Conservation (phyloP, 2,113 vertebrate genomes). For the Tachycineta bicolor region DNA sequence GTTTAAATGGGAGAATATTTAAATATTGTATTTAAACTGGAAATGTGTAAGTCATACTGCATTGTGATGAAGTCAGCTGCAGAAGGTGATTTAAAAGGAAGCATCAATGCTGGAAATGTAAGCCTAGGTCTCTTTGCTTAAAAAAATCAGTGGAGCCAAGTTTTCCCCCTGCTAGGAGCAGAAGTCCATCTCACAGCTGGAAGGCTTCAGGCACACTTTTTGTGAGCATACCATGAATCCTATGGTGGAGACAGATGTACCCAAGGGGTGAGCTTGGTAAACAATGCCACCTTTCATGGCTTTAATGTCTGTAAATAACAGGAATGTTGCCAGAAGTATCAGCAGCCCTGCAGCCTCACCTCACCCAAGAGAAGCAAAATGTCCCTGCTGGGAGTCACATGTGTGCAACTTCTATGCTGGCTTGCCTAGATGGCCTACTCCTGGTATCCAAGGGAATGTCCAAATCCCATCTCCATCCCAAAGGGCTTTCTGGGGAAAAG, state of each 20-base stretch:
- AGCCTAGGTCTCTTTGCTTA: not conserved
- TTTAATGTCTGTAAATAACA: not conserved
- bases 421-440: not conserved
- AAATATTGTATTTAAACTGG: not conserved
- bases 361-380: not conserved
- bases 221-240: not conserved
- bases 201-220: not conserved
- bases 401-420: not conserved
- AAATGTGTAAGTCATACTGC: not conserved
- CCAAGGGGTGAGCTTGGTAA: not conserved
- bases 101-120: not conserved
- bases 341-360: not conserved
- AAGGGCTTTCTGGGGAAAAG: not conserved
- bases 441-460: not conserved
- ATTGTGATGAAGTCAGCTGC: not conserved
- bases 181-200: not conserved
- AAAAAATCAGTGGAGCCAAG: not conserved
- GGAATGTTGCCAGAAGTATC: rapidly evolving
- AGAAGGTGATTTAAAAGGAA: not conserved
- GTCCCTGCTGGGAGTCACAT: not conserved
- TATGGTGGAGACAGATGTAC: not conserved
- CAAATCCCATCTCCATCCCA: not conserved
- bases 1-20: not conserved
- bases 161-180: not conserved
- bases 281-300: not conserved